These are phyloP conservation scores for Rhyacophila brunnea DNA, from an alignment of 1,140 invertebrate genomes.

Conservation along the genomic window DNA sequence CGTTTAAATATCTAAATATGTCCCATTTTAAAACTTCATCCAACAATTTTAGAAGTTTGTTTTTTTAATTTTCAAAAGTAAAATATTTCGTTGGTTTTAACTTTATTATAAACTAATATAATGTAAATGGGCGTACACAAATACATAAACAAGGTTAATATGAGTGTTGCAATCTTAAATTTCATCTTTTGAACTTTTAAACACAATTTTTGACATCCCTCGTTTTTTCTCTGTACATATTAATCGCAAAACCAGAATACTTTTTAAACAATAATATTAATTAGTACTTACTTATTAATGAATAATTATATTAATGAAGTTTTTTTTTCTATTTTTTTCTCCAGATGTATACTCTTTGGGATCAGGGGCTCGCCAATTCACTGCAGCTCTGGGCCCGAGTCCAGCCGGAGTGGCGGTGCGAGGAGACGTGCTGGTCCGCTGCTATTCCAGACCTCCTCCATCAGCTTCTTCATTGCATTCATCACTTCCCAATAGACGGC, in stretches of 20 bases:
- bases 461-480: conserved; percentile 38
- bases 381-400: conserved; percentile 63
- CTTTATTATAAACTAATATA: no score
- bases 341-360: conserved; percentile 70
- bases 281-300: no score
- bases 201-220: neutral
- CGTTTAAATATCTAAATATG: no score
- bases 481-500: conserved; percentile 40
- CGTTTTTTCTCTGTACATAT: neutral
- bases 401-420: conserved; percentile 73
- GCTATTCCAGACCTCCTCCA: conserved; percentile 68
- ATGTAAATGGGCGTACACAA: no score
- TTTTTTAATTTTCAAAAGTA: no score
- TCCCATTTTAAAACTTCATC: no score
- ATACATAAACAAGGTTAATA: no score
- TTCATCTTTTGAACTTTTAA: no score
- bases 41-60: no score
- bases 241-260: conserved; percentile 10
- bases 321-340: conserved; percentile 26
- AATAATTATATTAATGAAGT: neutral
- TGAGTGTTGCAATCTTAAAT: no score
- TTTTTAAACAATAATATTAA: conserved; percentile 8
- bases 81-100: no score
- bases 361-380: conserved; percentile 62
- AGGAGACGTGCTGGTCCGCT: conserved; percentile 87